Evolutionary conservation across 2,797 vertebrate genomes (phyloP).

Genomic region (Selene dorsalis): DNA sequence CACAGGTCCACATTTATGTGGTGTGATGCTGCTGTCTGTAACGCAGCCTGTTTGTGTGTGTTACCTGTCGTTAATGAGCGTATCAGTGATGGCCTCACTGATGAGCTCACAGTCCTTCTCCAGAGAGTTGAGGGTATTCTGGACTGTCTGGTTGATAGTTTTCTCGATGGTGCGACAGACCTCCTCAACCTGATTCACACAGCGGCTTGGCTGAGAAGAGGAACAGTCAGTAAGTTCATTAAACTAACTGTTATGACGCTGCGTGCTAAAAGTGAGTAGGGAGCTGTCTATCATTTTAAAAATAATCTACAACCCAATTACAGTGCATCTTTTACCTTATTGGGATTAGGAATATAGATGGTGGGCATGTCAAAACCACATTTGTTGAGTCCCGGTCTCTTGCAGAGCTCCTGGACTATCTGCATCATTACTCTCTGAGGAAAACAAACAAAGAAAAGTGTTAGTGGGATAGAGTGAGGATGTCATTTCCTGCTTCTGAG

Average conservation of each 20-base stretch:
- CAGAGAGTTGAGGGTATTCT: constrained; percentile 88
- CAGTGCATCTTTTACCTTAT: constrained; percentile 77
- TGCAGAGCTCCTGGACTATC: constrained; percentile 91
- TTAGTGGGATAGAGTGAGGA: background rate
- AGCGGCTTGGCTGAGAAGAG: constrained; percentile 84
- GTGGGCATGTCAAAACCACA: constrained; percentile 94
- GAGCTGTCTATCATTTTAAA: rapidly evolving
- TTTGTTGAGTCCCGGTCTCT: constrained; percentile 89
- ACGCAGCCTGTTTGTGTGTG: background rate
- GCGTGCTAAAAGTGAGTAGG: too few relatives aligned
- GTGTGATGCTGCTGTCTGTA: background rate
- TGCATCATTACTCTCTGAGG: constrained; percentile 91
- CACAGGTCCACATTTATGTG: background rate
- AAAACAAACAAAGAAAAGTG: background rate
- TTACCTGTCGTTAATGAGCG: constrained; percentile 81
- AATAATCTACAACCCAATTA: background rate
- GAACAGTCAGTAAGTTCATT: background rate
- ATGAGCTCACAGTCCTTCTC: constrained; percentile 89
- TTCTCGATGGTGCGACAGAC: constrained; percentile 87
- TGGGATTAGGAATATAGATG: constrained; percentile 88
- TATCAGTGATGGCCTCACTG: constrained; percentile 80
- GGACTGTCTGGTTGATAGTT: constrained; percentile 90
- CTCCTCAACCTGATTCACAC: constrained; percentile 89
- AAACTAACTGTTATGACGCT: background rate
- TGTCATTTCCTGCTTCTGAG: background rate